Evolutionary conservation across 1,140 invertebrate species (phyloP).

Genomic region (Panagrolaimus sp.): DNA sequence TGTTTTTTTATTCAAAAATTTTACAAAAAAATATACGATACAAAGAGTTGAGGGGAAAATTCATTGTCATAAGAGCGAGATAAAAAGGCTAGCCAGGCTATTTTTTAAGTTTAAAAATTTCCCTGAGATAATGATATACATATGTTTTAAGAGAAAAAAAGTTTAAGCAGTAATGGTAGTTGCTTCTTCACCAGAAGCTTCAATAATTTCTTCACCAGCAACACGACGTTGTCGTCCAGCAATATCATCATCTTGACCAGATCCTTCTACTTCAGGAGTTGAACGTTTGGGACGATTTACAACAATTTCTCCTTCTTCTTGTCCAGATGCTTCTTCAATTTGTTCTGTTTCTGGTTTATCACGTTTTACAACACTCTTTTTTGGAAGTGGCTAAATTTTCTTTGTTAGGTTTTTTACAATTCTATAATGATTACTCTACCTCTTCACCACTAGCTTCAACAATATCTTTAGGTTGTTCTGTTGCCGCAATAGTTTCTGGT

Average conservation of each 20-base stretch:
- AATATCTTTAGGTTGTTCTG: neutral
- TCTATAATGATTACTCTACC: neutral
- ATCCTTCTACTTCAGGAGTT: neutral
- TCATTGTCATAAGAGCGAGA: too few species aligned
- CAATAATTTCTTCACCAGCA: neutral
- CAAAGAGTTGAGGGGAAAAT: too few species aligned
- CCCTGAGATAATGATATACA: too few species aligned
- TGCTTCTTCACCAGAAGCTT: conserved; percentile 4
- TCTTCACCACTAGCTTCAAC: conserved; percentile 4
- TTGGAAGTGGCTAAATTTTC: neutral
- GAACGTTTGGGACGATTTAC: neutral
- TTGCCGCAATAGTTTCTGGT: neutral
- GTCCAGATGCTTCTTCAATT: conserved; percentile 8
- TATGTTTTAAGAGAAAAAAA: too few species aligned
- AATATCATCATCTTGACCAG: neutral
- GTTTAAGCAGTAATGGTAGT: neutral
- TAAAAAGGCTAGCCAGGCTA: too few species aligned
- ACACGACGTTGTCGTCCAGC: neutral
- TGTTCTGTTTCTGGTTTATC: neutral
- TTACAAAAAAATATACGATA: too few species aligned
- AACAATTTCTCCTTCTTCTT: neutral
- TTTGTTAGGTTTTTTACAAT: neutral
- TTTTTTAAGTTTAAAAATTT: too few species aligned
- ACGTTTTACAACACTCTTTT: neutral
- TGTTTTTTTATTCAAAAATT: too few species aligned